Percentiles rank a stretch among this genome's conserved stretches.
These are phyloP conservation scores for Cheilinus undulatus DNA, from an alignment of 2,113 vertebrate genomes.

Conservation along the genomic window DNA sequence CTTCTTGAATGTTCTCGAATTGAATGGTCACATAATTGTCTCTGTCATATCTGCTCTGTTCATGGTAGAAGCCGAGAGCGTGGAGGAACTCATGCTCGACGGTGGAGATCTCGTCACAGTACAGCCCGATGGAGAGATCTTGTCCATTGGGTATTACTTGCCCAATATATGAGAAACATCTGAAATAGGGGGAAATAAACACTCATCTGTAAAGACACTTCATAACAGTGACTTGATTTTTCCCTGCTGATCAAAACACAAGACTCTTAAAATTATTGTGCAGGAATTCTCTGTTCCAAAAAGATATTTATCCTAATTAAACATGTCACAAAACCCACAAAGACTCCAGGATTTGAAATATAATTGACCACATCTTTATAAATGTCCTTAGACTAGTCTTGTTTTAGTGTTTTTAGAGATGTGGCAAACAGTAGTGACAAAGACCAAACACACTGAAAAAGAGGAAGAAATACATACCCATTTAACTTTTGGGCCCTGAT, in stretches of 20 bases:
- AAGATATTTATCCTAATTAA: no score
- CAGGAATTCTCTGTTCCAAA: no score
- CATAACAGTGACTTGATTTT: neutral
- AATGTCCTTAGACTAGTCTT: neutral
- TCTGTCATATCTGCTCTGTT: constrained; percentile 89
- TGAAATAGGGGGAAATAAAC: constrained; percentile 41
- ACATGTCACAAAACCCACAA: no score
- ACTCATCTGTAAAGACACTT: neutral
- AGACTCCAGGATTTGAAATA: neutral
- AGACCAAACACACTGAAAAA: neutral
- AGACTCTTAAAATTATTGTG: no score
- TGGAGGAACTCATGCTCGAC: constrained; percentile 91
- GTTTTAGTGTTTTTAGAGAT: neutral
- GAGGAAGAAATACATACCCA: constrained; percentile 46
- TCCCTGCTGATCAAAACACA: no score
- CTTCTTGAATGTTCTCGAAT: constrained; percentile 81
- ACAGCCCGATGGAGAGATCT: constrained; percentile 83
- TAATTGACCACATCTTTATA: neutral
- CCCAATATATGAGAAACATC: constrained; percentile 87
- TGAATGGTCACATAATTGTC: constrained; percentile 86
- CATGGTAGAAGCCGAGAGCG: constrained; percentile 89
- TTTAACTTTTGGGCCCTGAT: constrained; percentile 74
- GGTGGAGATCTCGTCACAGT: constrained; percentile 78
- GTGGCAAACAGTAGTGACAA: neutral
- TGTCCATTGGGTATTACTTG: constrained; percentile 35